Evolutionary conservation across 1,140 invertebrate species (phyloP), one percentile per base, ranked within the genome.

Genomic region (Drosophila chauvacae): DNA sequence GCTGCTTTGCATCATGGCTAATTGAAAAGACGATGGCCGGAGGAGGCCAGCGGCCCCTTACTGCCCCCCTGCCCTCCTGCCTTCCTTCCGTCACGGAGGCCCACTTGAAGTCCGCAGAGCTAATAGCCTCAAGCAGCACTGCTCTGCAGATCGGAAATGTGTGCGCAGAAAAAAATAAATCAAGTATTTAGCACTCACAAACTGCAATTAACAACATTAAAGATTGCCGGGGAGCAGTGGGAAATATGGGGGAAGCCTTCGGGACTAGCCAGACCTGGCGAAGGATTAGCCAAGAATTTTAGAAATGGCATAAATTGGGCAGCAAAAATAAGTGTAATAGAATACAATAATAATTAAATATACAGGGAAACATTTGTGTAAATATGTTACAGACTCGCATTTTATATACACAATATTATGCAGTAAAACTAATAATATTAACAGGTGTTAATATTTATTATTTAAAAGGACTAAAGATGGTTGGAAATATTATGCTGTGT

Each of bases 21-120:
- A 78, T 78, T 78, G 74, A 78, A 78, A 78, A 69, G 64, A 62
- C 50, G 58, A 58, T 45, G 71, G 39, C 47, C 72, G 26, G 70
- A 35, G 33, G 28, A 44, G 42, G 33, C 16, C 20, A 10, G 45
- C 26, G 23, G 18, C 42, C 13, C 2, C 28, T 9, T 28, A 3
- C 26, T 28, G 26, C 26, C 26, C 5, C 5, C 23, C 50, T 6
- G 13, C 13, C 26, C 7, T 13, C 18, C 14, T 7, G 14, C 4
- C 7, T 26, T n/a, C 4, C 10, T 28, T 37, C 35, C 35, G 11
- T 11, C 33, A 4, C 33, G 33, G 33, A 11, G 20, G 20, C 66
- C 69, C 51, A 59, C 42, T 59, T n/a, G 37, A 16, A 50, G 69
- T 50, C 48, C 53, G 13, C 66, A 66, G 47, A 66, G 53, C 66